phyloP scores from a whole-genome alignment of 1,140 invertebrate species.

The Mizuhopecten yessoensis region DNA sequence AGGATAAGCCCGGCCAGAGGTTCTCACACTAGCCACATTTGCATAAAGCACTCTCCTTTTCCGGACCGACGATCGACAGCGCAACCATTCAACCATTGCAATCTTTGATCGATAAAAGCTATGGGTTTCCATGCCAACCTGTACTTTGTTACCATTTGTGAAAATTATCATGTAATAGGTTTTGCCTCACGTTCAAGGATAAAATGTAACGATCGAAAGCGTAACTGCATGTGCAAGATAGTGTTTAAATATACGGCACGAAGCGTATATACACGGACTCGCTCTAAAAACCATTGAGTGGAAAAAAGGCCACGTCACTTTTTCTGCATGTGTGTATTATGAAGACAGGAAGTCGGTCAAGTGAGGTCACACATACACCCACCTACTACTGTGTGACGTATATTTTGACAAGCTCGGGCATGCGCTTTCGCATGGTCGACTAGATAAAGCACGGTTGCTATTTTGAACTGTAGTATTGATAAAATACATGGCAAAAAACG shows the following conservation, averaged over 20 bases:
- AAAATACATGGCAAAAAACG: neutral
- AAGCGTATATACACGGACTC: too few species aligned
- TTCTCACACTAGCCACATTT: slow-evolving; percentile 30
- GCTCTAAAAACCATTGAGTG: neutral
- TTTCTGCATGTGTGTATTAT: neutral
- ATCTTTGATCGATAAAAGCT: slow-evolving; percentile 5
- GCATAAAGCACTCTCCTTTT: neutral
- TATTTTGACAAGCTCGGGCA: neutral
- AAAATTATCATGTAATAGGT: neutral
- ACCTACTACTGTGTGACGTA: neutral
- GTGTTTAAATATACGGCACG: neutral
- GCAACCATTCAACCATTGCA: slow-evolving; percentile 19
- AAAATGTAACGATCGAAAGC: neutral
- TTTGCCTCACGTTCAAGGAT: neutral
- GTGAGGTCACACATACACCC: neutral
- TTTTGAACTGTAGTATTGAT: neutral
- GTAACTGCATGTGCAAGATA: neutral
- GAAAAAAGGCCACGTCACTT: neutral
- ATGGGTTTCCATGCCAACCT: neutral
- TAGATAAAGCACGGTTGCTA: neutral
- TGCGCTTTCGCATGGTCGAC: neutral
- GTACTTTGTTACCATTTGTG: neutral
- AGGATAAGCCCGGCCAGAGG: slow-evolving; percentile 4
- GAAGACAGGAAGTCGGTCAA: neutral
- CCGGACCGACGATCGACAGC: neutral